Percentiles rank a stretch among this genome's conserved stretches.
These are phyloP conservation scores for Corythornis vintsioides DNA, from an alignment of 2,113 vertebrate genomes.

Conservation along the genomic window DNA sequence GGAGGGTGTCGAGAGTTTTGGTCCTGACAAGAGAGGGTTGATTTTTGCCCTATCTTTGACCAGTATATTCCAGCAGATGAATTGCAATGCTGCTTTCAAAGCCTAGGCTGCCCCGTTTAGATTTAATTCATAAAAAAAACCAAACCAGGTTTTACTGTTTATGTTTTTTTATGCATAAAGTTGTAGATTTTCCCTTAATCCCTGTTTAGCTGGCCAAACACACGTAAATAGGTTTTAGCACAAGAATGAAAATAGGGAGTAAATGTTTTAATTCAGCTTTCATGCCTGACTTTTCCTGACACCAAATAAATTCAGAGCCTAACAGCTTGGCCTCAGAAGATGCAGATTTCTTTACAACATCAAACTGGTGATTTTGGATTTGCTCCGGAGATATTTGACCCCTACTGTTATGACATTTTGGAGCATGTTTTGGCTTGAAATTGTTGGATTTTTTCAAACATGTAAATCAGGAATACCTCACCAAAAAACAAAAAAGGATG, in stretches of 20 bases:
- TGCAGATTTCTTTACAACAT: conserved; percentile 2
- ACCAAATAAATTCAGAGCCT: background rate
- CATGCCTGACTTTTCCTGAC: background rate
- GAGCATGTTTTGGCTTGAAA: background rate
- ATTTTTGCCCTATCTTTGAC: conserved; percentile 24
- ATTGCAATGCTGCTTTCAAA: conserved; percentile 7
- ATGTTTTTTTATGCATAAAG: background rate
- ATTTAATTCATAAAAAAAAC: background rate
- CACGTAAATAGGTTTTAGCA: background rate
- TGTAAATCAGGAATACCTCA: background rate
- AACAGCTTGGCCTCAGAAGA: background rate
- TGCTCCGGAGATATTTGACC: background rate
- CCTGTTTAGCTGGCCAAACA: background rate
- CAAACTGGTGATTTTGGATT: conserved; percentile 21
- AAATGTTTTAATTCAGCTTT: background rate
- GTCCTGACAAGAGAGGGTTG: background rate
- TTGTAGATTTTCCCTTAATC: background rate
- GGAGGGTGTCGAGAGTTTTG: background rate
- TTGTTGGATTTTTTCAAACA: background rate
- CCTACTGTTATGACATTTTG: background rate
- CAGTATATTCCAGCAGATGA: background rate
- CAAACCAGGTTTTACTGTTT: background rate
- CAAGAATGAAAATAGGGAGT: background rate
- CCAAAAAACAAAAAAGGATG: background rate
- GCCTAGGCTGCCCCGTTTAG: background rate